Conservation (phyloP, 2,888 invertebrate genomes). For the Tetragnatha montana region DNA sequence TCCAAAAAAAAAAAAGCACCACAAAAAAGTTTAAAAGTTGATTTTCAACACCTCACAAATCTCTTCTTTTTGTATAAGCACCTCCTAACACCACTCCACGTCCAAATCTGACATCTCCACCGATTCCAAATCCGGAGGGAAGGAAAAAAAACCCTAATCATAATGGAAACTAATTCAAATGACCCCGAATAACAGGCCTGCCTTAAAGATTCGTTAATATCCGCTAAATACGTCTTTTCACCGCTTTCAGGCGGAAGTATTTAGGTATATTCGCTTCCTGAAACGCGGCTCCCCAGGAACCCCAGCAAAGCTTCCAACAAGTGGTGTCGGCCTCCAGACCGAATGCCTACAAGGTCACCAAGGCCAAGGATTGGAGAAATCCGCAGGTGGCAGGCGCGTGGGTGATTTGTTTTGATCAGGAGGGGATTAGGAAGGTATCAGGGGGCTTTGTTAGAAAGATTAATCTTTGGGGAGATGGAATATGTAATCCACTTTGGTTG, state of each 20-base stretch:
- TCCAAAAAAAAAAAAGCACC: too few relatives aligned
- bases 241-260: too few relatives aligned
- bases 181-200: not conserved
- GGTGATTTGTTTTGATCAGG: not conserved
- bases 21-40: too few relatives aligned
- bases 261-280: not conserved
- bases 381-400: not conserved
- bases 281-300: not conserved
- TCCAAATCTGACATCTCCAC: too few relatives aligned
- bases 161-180: too few relatives aligned
- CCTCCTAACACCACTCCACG: too few relatives aligned
- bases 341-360: not conserved
- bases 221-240: too few relatives aligned
- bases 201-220: not conserved
- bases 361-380: not conserved
- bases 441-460: not conserved
- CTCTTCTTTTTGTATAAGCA: too few relatives aligned
- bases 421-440: not conserved
- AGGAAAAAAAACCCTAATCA: too few relatives aligned
- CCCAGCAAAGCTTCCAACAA: not conserved
- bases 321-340: not conserved
- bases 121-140: too few relatives aligned
- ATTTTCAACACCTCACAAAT: too few relatives aligned
- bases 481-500: not conserved
- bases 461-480: not conserved